Evolutionary conservation across 1,140 invertebrate species (phyloP), one percentile per base, ranked within the genome.

Genomic region (Chrysoperla carnea): DNA sequence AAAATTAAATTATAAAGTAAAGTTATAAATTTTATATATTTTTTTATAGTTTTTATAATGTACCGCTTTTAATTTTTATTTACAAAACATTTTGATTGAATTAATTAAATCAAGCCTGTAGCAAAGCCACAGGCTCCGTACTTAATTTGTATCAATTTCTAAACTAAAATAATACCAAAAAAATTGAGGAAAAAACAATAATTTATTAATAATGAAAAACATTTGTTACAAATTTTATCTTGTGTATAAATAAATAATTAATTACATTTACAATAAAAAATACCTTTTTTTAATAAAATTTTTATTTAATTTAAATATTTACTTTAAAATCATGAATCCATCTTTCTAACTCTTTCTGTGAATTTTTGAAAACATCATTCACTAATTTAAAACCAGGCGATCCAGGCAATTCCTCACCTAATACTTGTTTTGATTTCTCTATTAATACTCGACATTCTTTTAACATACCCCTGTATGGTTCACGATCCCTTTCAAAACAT

Each of bases 361-460:
- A 59, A 17, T 31, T 49, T 27, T 55, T 36, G 4, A 72, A 59
- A 2, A 70, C 44, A 29, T 51, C 57, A 0, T 56, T 40, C 1
- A 71, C 17, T 23, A 23, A 48, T 48, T 68, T 64, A 42, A 62
- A 58, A 8, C 72, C 73, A 0, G 72, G 56, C 31, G 66, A 64
- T 28, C 65, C 52, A 6, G 59, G 52, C 6, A 62, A 65, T 51
- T 76, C 73, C 17, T 60, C 52, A 42, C 62, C 49, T 9, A 76
- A 43, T 5, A 71, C 52, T 15, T 59, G 52, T 29, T 63, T 52
- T 2, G 68, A 69, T 44, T 60, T 54, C 7, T 48, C 48, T 11
- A 75, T 52, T 39, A 67, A 53, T 6, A 38, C 38, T 39, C 56
- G 53, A 11, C 53, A 64, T 41, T 72, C 63, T 48, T 65, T 56